A percentile compares a stretch with the other conserved stretches of the same genome.
Conservation (phyloP, 2,113 vertebrate genomes). For the Piprites chloris region DNA sequence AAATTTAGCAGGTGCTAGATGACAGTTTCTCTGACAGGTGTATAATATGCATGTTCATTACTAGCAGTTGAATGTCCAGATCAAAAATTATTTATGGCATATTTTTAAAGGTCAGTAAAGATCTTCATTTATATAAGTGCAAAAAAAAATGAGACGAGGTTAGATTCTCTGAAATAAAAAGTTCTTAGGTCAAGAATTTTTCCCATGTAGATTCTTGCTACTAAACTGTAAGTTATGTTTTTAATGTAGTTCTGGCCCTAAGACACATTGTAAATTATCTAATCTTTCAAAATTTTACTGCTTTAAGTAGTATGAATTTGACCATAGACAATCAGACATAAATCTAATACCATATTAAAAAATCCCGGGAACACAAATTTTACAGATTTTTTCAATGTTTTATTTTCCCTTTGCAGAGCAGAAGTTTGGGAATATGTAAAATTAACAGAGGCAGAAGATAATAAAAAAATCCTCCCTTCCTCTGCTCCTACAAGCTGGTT, state of each 20-base stretch:
- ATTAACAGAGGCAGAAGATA: background rate
- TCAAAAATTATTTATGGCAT: background rate
- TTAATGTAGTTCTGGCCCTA: background rate
- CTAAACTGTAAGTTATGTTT: background rate
- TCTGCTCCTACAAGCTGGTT: background rate
- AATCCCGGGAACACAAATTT: background rate
- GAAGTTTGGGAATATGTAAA: background rate
- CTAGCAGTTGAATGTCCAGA: background rate
- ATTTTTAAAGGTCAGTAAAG: background rate
- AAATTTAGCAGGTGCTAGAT: background rate
- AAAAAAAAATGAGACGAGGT: background rate
- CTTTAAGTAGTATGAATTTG: background rate
- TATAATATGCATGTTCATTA: background rate
- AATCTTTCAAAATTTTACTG: background rate
- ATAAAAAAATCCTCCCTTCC: background rate
- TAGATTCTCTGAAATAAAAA: background rate
- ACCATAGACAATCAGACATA: background rate
- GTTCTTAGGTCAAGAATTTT: background rate
- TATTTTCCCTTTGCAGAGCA: background rate
- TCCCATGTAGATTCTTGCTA: background rate
- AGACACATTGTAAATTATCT: background rate
- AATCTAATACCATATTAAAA: background rate
- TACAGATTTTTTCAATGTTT: background rate
- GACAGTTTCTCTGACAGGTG: background rate
- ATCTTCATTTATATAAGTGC: background rate